Percentiles rank a stretch among this genome's conserved stretches.
Evolutionary conservation across 2,888 invertebrate genomes (phyloP).

Genomic region (Parapristionchus giblindavisi): DNA sequence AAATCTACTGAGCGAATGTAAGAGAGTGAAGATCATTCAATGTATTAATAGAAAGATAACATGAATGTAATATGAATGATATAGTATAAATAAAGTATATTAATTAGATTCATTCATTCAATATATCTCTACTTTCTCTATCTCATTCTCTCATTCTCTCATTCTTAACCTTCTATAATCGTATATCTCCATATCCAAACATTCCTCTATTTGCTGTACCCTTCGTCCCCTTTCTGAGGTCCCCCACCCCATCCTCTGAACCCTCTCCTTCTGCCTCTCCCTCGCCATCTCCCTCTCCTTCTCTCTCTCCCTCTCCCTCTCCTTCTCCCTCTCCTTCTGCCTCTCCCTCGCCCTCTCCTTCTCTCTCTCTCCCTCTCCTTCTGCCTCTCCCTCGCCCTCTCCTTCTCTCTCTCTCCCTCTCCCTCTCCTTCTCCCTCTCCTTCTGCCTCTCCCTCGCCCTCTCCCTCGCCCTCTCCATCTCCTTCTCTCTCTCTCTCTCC

Average conservation of each 20-base stretch:
- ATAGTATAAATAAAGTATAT: too few relatives aligned
- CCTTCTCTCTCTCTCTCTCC: not conserved
- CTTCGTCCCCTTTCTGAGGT: conserved; percentile 10
- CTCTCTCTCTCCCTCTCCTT: conserved; percentile 4
- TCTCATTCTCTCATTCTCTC: not conserved
- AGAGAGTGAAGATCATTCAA: too few relatives aligned
- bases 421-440: too few relatives aligned
- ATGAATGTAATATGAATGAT: too few relatives aligned
- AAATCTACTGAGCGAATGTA: too few relatives aligned
- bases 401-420: not conserved
- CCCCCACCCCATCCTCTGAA: not conserved
- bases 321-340: not conserved
- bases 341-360: not conserved
- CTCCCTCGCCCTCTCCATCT: not conserved
- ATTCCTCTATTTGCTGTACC: not conserved
- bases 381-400: not conserved
- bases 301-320: not conserved
- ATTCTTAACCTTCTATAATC: not conserved
- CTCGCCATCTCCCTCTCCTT: conserved; percentile 10
- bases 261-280: conserved; percentile 8
- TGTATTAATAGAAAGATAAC: too few relatives aligned
- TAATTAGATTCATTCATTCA: too few relatives aligned
- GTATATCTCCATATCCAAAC: conserved; percentile 30
- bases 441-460: too few relatives aligned
- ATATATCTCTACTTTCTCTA: conserved; percentile 1